Evolutionary conservation across 2,888 invertebrate genomes (phyloP).

Genomic region (Fragum fragum): DNA sequence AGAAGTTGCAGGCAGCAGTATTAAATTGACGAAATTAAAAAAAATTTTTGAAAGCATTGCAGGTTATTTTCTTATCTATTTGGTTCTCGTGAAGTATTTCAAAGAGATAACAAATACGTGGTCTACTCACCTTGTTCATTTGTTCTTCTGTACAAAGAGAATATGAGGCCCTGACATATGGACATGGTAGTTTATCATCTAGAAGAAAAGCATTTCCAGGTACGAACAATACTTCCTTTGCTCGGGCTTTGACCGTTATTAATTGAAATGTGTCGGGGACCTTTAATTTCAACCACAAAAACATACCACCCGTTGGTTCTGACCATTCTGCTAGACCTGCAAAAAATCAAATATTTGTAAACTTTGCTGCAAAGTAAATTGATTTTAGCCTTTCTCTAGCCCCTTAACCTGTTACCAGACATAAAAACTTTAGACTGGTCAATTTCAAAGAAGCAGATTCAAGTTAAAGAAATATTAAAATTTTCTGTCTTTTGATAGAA

Average conservation of each 20-base stretch:
- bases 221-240: constrained; percentile 89
- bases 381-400: too few relatives aligned
- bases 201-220: constrained; percentile 93
- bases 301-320: constrained; percentile 92
- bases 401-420: too few relatives aligned
- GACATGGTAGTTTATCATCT: constrained; percentile 90
- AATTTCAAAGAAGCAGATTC: too few relatives aligned
- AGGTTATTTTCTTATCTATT: too few relatives aligned
- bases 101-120: too few relatives aligned
- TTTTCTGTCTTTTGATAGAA: too few relatives aligned
- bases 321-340: constrained; percentile 90
- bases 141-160: constrained; percentile 89
- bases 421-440: too few relatives aligned
- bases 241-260: constrained; percentile 91
- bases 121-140: constrained; percentile 66
- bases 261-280: constrained; percentile 92
- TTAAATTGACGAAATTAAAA: background rate
- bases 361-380: too few relatives aligned
- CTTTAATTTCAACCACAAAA: constrained; percentile 92
- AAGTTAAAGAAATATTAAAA: too few relatives aligned
- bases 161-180: constrained; percentile 91
- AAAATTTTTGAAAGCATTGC: background rate
- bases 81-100: too few relatives aligned
- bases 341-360: too few relatives aligned
- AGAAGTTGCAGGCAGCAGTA: too few relatives aligned